A percentile compares a stretch with the other conserved stretches of the same genome.
phyloP scores from a whole-genome alignment of 2,797 vertebrate genomes.

The Pipistrellus kuhlii region DNA sequence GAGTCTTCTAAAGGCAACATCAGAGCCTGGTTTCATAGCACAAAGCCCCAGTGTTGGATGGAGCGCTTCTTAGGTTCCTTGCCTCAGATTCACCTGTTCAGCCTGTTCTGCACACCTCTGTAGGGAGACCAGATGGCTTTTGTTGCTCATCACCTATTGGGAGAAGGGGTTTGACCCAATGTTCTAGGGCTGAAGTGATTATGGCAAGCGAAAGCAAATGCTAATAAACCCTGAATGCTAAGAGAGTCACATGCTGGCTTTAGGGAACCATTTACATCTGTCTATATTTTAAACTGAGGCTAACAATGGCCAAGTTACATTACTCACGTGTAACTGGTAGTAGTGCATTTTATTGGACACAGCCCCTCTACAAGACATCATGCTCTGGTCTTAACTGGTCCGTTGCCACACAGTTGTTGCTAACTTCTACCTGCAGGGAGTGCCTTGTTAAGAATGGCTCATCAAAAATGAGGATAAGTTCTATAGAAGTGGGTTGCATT shows the following conservation, averaged over 20 bases:
- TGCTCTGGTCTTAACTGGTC: not conserved
- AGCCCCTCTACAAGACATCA: not conserved
- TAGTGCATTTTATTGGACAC: not conserved
- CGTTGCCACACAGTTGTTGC: not conserved
- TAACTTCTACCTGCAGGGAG: not conserved
- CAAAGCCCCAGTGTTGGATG: not conserved
- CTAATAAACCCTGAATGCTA: not conserved
- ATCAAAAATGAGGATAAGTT: not conserved
- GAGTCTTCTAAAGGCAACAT: not conserved
- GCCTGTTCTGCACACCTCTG: no score
- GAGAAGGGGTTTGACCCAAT: not conserved
- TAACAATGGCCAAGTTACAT: not conserved
- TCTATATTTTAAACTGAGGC: not conserved
- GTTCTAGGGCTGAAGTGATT: not conserved
- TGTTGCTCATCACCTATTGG: not conserved
- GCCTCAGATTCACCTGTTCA: not conserved
- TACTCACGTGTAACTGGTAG: not conserved
- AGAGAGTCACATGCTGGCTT: not conserved
- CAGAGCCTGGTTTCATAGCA: not conserved
- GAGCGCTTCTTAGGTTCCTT: not conserved
- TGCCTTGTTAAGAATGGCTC: not conserved
- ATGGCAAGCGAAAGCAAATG: slow-evolving; percentile 48
- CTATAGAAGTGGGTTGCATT: not conserved
- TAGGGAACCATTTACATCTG: slow-evolving; percentile 44
- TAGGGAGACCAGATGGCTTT: not conserved